These are phyloP conservation scores for Azorinus chamasolen DNA, from an alignment of 2,888 invertebrate genomes.

Conservation along the genomic window DNA sequence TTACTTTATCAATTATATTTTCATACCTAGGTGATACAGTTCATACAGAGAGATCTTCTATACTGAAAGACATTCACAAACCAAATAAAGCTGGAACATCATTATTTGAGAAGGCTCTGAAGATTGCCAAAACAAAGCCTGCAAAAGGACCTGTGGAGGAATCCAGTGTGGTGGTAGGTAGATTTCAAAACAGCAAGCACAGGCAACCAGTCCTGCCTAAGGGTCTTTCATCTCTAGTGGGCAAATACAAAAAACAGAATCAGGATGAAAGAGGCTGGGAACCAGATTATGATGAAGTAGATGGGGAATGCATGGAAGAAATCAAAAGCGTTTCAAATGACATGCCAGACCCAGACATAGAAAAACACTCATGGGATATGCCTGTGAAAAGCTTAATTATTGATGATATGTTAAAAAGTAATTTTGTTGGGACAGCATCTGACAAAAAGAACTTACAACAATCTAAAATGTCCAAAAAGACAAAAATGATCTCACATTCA, in stretches of 20 bases:
- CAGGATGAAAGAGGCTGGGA: conserved; percentile 4
- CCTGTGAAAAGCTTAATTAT: conserved; percentile 50
- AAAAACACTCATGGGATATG: conserved; percentile 56
- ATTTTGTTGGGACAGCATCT: conserved; percentile 25
- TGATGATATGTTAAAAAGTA: conserved; percentile 35
- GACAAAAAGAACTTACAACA: conserved; percentile 23
- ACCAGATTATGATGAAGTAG: conserved; percentile 1
- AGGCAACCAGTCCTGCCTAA: conserved; percentile 37
- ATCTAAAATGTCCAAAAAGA: not conserved
- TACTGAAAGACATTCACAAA: not conserved
- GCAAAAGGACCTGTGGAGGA: not conserved
- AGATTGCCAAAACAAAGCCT: conserved; percentile 42
- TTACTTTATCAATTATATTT: too few species aligned
- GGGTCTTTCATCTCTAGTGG: conserved; percentile 36
- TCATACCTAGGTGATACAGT: too few species aligned
- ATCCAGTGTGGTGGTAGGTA: conserved; percentile 32
- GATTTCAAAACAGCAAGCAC: conserved; percentile 38
- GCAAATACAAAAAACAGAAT: conserved; percentile 41
- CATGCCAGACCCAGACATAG: conserved; percentile 35
- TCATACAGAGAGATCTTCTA: not conserved
- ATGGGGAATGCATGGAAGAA: conserved; percentile 4
- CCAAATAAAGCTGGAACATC: conserved; percentile 37
- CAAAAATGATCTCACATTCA: not conserved
- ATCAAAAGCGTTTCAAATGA: conserved; percentile 33
- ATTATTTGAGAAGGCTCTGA: conserved; percentile 59